Evolutionary conservation across 2,888 invertebrate species (phyloP).

Genomic region (Eupithecia subfuscata): DNA sequence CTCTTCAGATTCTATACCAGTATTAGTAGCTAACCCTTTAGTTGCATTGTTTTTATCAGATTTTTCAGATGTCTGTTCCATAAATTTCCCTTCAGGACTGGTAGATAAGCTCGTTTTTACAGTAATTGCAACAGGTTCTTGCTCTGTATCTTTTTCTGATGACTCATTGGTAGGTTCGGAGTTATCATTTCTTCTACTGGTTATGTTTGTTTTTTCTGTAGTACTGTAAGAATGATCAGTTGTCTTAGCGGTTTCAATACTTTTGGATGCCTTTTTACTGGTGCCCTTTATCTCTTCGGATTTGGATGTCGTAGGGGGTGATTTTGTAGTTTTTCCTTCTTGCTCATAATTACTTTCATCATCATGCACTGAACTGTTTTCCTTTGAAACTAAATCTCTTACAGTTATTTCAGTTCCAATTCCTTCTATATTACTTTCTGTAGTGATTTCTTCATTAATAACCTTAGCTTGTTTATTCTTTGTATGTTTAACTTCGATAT

Average conservation of each 20-base stretch:
- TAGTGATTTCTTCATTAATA: neutral
- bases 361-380: neutral
- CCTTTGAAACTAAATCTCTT: neutral
- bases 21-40: neutral
- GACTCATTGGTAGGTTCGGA: neutral
- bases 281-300: neutral
- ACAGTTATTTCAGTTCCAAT: neutral
- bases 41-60: neutral
- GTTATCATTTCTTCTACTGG: neutral
- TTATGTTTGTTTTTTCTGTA: neutral
- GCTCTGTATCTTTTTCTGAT: neutral
- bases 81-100: neutral
- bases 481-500: conserved; percentile 41
- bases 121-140: neutral
- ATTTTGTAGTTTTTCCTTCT: neutral
- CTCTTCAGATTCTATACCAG: neutral
- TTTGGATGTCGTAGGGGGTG: neutral
- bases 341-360: neutral
- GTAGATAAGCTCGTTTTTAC: neutral
- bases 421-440: neutral
- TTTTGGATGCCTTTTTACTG: neutral
- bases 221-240: neutral
- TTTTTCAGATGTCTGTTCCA: neutral
- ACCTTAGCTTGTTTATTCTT: neutral
- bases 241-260: neutral